Conservation (phyloP, 2,797 vertebrate species). For the Liasis olivaceus region DNA sequence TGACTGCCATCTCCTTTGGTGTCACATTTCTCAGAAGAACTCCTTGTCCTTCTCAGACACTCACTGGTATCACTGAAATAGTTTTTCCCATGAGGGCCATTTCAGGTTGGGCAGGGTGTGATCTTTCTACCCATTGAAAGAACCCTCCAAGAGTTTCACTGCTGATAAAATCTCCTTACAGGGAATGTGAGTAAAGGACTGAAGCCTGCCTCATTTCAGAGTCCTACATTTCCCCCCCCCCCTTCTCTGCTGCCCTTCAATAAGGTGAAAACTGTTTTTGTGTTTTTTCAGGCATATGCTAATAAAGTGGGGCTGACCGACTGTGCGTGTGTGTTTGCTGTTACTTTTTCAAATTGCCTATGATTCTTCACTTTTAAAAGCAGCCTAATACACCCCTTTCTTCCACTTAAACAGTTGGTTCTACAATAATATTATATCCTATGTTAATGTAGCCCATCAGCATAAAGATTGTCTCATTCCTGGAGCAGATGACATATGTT, state of each 20-base stretch:
- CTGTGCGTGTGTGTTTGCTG: too few species aligned
- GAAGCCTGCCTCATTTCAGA: too few species aligned
- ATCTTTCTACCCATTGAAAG: not conserved
- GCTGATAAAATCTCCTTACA: not conserved
- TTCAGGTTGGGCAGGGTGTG: rapidly evolving
- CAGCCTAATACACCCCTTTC: not conserved
- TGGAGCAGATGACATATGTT: not conserved
- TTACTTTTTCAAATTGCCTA: not conserved
- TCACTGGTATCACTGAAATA: not conserved
- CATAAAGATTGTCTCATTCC: not conserved
- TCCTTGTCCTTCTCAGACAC: not conserved
- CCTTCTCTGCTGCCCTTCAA: not conserved
- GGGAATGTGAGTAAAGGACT: not conserved
- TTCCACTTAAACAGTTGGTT: not conserved
- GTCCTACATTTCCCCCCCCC: not conserved
- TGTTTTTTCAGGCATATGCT: not conserved
- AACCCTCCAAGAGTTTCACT: not conserved
- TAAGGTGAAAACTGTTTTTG: conserved; percentile 32
- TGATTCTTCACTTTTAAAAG: not conserved
- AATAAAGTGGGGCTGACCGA: not conserved
- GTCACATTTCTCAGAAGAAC: conserved; percentile 1
- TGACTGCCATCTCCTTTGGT: not conserved
- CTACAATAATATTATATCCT: not conserved
- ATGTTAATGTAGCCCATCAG: not conserved
- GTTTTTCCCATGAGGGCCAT: not conserved